phyloP scores from a whole-genome alignment of 2,113 vertebrate genomes.

The Chrysemys picta region DNA sequence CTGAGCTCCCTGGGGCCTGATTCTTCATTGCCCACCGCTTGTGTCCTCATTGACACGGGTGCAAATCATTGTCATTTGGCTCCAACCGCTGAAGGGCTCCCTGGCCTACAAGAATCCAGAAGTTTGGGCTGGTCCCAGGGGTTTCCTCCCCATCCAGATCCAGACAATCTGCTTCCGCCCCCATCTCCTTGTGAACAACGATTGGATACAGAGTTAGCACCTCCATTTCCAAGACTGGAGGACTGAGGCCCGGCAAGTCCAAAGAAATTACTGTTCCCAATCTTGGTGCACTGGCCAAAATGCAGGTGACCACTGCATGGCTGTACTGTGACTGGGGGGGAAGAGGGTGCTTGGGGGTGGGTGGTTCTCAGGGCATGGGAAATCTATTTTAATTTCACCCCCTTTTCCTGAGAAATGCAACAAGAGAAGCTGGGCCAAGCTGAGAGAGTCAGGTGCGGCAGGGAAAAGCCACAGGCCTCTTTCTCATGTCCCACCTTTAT shows the following conservation, averaged over 20 bases:
- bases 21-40: not conserved
- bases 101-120: too few relatives aligned
- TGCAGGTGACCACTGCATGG: not conserved
- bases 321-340: too few relatives aligned
- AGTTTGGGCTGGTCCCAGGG: too few relatives aligned
- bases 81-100: not conserved
- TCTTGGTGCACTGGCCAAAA: not conserved
- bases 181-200: too few relatives aligned
- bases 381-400: not conserved
- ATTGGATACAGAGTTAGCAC: not conserved
- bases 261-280: not conserved
- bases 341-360: not conserved
- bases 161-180: too few relatives aligned
- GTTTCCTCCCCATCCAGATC: too few relatives aligned
- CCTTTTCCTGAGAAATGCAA: not conserved
- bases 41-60: not conserved
- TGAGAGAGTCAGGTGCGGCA: not conserved
- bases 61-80: not conserved
- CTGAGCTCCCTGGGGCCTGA: not conserved
- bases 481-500: too few relatives aligned
- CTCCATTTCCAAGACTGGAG: not conserved
- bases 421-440: not conserved
- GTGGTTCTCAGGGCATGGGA: not conserved
- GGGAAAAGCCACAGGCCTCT: not conserved
- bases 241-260: not conserved